phyloP scores from a whole-genome alignment of 2,113 vertebrate genomes.

The Aix galericulata region DNA sequence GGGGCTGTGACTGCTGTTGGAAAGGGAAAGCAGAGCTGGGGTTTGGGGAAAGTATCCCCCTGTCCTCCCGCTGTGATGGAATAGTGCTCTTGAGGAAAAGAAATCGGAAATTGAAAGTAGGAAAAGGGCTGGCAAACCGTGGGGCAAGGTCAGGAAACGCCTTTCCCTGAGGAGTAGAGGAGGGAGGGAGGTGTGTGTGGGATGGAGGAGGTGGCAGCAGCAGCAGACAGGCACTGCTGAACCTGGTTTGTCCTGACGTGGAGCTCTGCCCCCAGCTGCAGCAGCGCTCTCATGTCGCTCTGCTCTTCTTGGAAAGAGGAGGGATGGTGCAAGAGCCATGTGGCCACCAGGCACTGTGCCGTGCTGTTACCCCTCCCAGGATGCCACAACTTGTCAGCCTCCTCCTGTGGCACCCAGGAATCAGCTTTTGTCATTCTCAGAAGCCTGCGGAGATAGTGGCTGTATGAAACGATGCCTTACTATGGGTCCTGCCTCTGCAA shows the following conservation, averaged over 20 bases:
- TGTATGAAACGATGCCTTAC: not conserved
- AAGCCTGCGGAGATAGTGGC: not conserved
- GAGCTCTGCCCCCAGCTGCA: not conserved
- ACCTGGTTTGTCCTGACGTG: not conserved
- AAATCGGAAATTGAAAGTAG: not conserved
- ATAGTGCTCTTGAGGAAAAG: not conserved
- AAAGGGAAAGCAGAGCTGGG: not conserved
- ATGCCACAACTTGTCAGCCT: not conserved
- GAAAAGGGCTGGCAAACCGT: not conserved
- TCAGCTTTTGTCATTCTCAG: not conserved
- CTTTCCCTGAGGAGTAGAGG: not conserved
- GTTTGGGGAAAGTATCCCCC: accelerated
- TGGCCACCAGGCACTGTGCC: not conserved
- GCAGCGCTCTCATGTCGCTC: not conserved
- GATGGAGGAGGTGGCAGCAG: not conserved
- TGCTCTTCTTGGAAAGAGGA: not conserved
- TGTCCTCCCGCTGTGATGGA: not conserved
- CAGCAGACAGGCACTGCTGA: not conserved
- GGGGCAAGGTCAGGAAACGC: not conserved
- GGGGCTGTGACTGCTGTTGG: not conserved
- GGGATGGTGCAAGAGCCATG: not conserved
- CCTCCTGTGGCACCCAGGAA: not conserved
- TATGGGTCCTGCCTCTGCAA: not conserved
- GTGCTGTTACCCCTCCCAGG: not conserved
- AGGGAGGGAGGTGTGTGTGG: accelerated